Evolutionary conservation across 2,797 vertebrate species (phyloP).

Genomic region (Anomalospiza imberbis): DNA sequence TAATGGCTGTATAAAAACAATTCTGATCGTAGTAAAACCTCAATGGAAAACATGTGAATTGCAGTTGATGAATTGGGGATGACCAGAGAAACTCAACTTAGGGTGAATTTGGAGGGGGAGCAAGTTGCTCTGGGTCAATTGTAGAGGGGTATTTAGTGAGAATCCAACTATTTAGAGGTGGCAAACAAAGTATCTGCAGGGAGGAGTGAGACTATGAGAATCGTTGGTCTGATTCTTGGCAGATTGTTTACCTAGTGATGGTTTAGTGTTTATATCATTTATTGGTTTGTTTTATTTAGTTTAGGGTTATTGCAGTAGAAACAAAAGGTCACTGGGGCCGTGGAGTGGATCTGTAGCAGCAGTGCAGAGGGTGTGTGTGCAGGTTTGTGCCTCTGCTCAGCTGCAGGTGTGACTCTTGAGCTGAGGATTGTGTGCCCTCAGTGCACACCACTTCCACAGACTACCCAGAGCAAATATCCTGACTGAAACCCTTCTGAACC

Average conservation of each 20-base stretch:
- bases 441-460: background rate
- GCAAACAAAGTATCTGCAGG: background rate
- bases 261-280: background rate
- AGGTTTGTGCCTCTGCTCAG: fast-evolving
- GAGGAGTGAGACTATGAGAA: background rate
- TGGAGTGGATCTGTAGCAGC: background rate
- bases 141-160: background rate
- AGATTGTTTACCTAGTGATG: background rate
- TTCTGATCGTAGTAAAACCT: background rate
- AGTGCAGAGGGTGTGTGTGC: background rate
- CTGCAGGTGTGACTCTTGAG: fast-evolving
- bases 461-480: background rate
- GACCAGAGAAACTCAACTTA: background rate
- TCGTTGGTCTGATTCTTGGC: background rate
- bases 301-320: background rate
- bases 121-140: background rate
- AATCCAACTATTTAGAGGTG: background rate
- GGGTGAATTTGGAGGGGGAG: background rate
- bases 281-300: background rate
- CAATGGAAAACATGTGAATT: fast-evolving
- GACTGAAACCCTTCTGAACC: background rate
- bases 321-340: background rate
- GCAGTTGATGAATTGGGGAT: background rate
- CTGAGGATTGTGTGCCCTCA: background rate
- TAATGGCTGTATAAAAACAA: background rate